Conservation (phyloP, 2,113 vertebrate species). For the Scophthalmus maximus region DNA sequence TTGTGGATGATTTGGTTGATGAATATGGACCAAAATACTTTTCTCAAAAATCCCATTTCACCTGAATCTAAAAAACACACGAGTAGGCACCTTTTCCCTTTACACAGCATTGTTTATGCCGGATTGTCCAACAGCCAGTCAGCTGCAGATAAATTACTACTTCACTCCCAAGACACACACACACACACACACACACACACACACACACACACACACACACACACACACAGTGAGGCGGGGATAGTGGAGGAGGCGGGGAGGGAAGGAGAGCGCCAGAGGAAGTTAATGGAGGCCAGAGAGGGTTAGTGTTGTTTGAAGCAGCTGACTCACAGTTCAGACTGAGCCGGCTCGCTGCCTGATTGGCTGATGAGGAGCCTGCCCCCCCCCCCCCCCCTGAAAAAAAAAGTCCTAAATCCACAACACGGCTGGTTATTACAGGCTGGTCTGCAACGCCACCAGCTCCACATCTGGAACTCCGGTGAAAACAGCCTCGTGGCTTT, state of each 20-base stretch:
- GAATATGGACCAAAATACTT: no score
- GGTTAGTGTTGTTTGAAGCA: conserved; percentile 12
- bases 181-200: neutral
- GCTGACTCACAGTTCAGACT: conserved; percentile 47
- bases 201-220: neutral
- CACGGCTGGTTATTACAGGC: neutral
- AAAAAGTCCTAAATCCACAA: conserved; percentile 11
- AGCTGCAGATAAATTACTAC: no score
- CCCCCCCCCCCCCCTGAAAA: no score
- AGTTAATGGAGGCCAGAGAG: conserved; percentile 38
- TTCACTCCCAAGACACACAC: neutral
- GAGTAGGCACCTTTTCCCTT: neutral
- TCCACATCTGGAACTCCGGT: neutral
- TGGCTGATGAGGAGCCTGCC: neutral
- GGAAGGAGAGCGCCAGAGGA: neutral
- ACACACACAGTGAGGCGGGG: neutral
- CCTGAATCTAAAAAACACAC: no score
- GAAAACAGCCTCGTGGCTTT: neutral
- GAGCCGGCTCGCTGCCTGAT: conserved; percentile 23
- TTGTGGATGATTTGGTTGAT: no score
- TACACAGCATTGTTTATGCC: neutral
- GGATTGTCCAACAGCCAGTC: neutral
- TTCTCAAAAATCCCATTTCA: neutral
- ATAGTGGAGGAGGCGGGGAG: neutral
- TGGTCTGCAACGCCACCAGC: neutral